Evolutionary conservation across 2,797 vertebrate species (phyloP).

Genomic region (Decapterus maruadsi): DNA sequence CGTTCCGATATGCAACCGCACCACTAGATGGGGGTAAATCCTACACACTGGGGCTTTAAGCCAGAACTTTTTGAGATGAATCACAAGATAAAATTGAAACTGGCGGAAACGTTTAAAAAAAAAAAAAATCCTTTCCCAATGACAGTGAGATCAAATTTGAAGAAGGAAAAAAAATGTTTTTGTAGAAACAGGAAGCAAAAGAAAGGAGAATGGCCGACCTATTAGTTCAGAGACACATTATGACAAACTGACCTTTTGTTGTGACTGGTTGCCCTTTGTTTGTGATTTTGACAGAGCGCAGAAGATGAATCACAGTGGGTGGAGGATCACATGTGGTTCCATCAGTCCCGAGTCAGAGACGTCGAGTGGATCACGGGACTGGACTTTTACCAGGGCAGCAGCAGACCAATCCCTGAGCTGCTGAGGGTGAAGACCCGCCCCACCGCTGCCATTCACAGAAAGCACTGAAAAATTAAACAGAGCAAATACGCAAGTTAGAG

Average conservation of each 20-base stretch:
- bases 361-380: slow-evolving; percentile 85
- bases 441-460: slow-evolving; percentile 78
- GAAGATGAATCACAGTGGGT: slow-evolving; percentile 76
- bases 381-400: slow-evolving; percentile 82
- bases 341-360: slow-evolving; percentile 83
- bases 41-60: too few species aligned
- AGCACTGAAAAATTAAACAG: slow-evolving; percentile 33
- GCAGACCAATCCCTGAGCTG: slow-evolving; percentile 77
- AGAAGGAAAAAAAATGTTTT: too few species aligned
- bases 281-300: slow-evolving; percentile 62
- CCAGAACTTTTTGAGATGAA: too few species aligned
- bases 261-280: too few species aligned
- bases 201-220: background rate
- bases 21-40: too few species aligned
- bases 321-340: slow-evolving; percentile 86
- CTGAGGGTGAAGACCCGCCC: slow-evolving; percentile 84
- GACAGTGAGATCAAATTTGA: too few species aligned
- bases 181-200: background rate
- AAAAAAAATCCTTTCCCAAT: too few species aligned
- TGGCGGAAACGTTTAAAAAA: too few species aligned
- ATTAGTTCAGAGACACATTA: background rate
- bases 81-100: too few species aligned
- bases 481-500: background rate
- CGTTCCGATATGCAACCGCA: too few species aligned
- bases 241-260: background rate